Evolutionary conservation across 2,888 invertebrate genomes (phyloP), one percentile per base, ranked within the genome.

Genomic region (Callimorpha dominula): DNA sequence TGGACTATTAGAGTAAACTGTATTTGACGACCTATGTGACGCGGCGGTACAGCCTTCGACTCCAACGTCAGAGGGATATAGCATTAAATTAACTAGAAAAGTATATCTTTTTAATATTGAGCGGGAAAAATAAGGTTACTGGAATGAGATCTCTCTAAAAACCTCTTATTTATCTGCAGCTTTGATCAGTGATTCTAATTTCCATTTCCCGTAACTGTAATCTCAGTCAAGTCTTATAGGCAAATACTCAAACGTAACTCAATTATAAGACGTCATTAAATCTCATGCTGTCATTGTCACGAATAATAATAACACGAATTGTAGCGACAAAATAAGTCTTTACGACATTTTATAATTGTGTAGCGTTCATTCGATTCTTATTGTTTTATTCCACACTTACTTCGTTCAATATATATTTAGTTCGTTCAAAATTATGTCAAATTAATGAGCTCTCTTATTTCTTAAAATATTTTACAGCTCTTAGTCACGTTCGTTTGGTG

Each of bases 401-500:
- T 74, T 74, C 49, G 65, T 43, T 69, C 49, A 71, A 60, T 31
- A 60, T 20, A 31, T 60, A 12, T 79, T 72, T 69, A 75, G 62
- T 74, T 76, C 43, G 63, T 57, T 68, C 54, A 70, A 71, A 57
- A 43, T 74, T 65, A 75, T 71, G 72, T 73, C 72, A 72, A 75
- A 75, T 75, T 79, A 80, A 79, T 79, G 75, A 77, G 70, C 66
- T 70, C 73, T 75, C 81, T 76, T 79, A 70, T 73, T 73, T 73
- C 17, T 75, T 17, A 60, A 71, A 76, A 81, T 77, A 72, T 81
- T 73, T 75, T 66, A 71, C 77, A 70, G 72, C 69, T 78, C 65
- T 82, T 65, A 76, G 80, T 81, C 81, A 81, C 81, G 78, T 81
- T 82, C 82, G 69, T 20, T 50, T 67, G 42, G 7, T 65, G 77